Conservation (phyloP, 1,140 invertebrate species). For the Cydia amplana region DNA sequence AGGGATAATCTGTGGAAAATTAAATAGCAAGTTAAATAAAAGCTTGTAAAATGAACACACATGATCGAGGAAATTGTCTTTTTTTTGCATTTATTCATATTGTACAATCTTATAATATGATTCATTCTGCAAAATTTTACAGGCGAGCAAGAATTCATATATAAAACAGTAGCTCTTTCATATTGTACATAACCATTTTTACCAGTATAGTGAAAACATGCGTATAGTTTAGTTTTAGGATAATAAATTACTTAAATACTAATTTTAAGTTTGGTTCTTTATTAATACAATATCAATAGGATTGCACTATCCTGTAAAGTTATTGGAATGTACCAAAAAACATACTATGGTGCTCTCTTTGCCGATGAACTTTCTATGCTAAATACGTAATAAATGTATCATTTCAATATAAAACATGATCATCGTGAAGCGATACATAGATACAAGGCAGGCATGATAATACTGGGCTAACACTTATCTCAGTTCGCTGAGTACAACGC, state of each 20-base stretch:
- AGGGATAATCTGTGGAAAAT: too few relatives aligned
- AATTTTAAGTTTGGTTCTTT: constrained; percentile 81
- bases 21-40: too few relatives aligned
- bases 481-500: constrained; percentile 46
- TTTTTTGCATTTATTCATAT: constrained; percentile 79
- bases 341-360: constrained; percentile 72
- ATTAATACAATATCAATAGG: constrained; percentile 79
- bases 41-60: constrained; percentile 52
- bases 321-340: constrained; percentile 75
- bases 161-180: constrained; percentile 80
- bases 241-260: constrained; percentile 81
- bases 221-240: constrained; percentile 79
- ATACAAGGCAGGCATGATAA: constrained; percentile 68
- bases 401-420: constrained; percentile 67
- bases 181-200: constrained; percentile 79
- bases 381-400: constrained; percentile 65
- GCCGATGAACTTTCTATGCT: constrained; percentile 79
- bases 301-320: constrained; percentile 75
- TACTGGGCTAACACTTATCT: constrained; percentile 57
- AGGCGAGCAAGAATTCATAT: constrained; percentile 81
- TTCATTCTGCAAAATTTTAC: constrained; percentile 80
- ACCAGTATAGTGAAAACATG: constrained; percentile 80
- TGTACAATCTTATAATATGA: constrained; percentile 80
- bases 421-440: constrained; percentile 66
- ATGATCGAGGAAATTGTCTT: constrained; percentile 77